A percentile compares a stretch with the other conserved stretches of the same genome.
Evolutionary conservation across 2,113 vertebrate genomes (phyloP).

Genomic region (Archilochus colubris): DNA sequence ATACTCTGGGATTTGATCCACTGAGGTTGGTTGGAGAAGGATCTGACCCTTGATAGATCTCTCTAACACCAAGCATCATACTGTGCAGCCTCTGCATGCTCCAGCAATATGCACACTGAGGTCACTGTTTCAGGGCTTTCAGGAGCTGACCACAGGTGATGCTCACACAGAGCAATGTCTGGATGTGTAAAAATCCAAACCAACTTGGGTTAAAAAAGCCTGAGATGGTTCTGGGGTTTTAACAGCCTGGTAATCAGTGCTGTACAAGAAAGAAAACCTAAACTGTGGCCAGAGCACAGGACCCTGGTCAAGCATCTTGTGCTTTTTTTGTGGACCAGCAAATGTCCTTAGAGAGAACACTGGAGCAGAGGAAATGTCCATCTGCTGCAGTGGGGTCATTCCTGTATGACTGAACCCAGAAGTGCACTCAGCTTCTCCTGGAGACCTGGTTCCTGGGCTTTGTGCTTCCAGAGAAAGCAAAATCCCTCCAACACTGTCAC

Average conservation of each 20-base stretch:
- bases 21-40: neutral
- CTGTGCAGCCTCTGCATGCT: accelerated
- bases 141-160: neutral
- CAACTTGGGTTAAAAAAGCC: neutral
- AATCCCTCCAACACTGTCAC: neutral
- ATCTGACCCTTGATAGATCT: neutral
- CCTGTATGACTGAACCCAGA: neutral
- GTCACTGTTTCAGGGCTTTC: neutral
- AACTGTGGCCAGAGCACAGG: neutral
- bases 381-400: neutral
- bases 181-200: neutral
- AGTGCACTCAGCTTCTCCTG: neutral
- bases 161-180: neutral
- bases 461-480: neutral
- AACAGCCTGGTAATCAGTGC: neutral
- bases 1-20: neutral
- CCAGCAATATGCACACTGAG: neutral
- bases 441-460: neutral
- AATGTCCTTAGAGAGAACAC: neutral
- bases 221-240: neutral
- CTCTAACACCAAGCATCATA: neutral
- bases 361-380: neutral
- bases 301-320: neutral
- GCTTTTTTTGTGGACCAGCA: neutral
- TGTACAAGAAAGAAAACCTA: neutral